phyloP scores from a whole-genome alignment of 1,140 invertebrate genomes.

The Asbolus verrucosus region DNA sequence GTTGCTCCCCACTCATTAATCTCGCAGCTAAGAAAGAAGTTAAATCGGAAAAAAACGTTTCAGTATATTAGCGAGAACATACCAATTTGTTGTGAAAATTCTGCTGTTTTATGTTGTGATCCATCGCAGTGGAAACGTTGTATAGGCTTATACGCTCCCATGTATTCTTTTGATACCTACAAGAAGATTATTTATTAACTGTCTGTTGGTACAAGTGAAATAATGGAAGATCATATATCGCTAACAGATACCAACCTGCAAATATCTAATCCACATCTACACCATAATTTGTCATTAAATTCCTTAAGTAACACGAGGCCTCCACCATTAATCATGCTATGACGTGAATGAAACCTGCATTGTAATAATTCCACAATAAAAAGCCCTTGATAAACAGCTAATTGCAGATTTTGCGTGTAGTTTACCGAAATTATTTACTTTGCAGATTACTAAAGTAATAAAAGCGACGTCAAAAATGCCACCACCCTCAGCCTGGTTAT shows the following conservation, averaged over 20 bases:
- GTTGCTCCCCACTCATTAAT: too few relatives aligned
- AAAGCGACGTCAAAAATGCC: background rate
- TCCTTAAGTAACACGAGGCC: constrained; percentile 54
- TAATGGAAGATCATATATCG: constrained; percentile 41
- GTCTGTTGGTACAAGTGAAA: constrained; percentile 28
- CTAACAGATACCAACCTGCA: constrained; percentile 46
- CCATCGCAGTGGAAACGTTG: too few relatives aligned
- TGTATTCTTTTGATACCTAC: too few relatives aligned
- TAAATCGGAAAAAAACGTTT: too few relatives aligned
- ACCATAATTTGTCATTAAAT: constrained; percentile 58
- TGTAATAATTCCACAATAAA: constrained; percentile 13
- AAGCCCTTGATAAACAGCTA: constrained; percentile 17
- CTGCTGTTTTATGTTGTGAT: too few relatives aligned
- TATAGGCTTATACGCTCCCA: too few relatives aligned
- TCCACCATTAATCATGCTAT: constrained; percentile 51
- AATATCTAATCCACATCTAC: constrained; percentile 57
- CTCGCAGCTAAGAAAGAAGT: too few relatives aligned
- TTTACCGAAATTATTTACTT: constrained; percentile 33
- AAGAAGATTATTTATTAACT: constrained; percentile 41
- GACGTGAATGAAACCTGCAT: constrained; percentile 50
- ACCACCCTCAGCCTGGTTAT: background rate
- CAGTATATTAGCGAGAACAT: too few relatives aligned
- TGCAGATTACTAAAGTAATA: background rate
- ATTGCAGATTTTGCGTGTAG: constrained; percentile 29
- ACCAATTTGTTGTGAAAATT: too few relatives aligned